Evolutionary conservation across 92 coral and sea anemone species (phyloP).

Genomic region (Plumapathes pennacea): DNA sequence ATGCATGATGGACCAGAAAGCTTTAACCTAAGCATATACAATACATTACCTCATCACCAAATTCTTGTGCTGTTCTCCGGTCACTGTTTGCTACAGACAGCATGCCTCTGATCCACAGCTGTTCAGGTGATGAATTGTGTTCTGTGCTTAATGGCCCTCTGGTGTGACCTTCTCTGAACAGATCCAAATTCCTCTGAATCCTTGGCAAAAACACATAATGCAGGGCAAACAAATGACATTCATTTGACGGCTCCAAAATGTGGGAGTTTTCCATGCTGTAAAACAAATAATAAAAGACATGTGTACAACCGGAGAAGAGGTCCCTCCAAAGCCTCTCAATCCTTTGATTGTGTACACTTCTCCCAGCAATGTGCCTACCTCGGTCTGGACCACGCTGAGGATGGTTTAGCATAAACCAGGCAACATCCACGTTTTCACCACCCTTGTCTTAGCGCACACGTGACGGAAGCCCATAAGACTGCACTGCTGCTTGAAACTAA

Average conservation of each 20-base stretch:
- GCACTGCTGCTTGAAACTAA: slow-evolving; percentile 37
- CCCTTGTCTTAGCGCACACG: slow-evolving; percentile 38
- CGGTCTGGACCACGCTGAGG: slow-evolving; percentile 50
- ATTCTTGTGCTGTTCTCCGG: slow-evolving; percentile 26
- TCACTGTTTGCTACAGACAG: slow-evolving; percentile 17
- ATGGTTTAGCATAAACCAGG: slow-evolving; percentile 43
- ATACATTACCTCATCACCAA: slow-evolving; percentile 16
- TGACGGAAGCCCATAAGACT: slow-evolving; percentile 44
- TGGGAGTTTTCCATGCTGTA: slow-evolving; percentile 32
- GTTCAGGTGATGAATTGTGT: slow-evolving; percentile 28
- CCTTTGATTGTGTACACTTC: slow-evolving; percentile 38
- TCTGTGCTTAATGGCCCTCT: slow-evolving; percentile 25
- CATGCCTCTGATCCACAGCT: slow-evolving; percentile 32
- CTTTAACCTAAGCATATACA: neutral
- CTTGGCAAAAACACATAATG: slow-evolving; percentile 38
- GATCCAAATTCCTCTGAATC: slow-evolving; percentile 26
- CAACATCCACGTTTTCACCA: slow-evolving; percentile 41
- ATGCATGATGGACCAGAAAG: too few species aligned
- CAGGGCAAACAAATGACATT: slow-evolving; percentile 30
- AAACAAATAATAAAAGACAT: slow-evolving; percentile 29
- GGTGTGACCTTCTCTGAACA: slow-evolving; percentile 30
- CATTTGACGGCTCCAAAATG: slow-evolving; percentile 25
- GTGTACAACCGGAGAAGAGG: slow-evolving; percentile 43
- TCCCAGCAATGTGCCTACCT: slow-evolving; percentile 41
- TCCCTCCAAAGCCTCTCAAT: slow-evolving; percentile 46